phyloP scores from a whole-genome alignment of 2,113 vertebrate species.

The Turnix velox region DNA sequence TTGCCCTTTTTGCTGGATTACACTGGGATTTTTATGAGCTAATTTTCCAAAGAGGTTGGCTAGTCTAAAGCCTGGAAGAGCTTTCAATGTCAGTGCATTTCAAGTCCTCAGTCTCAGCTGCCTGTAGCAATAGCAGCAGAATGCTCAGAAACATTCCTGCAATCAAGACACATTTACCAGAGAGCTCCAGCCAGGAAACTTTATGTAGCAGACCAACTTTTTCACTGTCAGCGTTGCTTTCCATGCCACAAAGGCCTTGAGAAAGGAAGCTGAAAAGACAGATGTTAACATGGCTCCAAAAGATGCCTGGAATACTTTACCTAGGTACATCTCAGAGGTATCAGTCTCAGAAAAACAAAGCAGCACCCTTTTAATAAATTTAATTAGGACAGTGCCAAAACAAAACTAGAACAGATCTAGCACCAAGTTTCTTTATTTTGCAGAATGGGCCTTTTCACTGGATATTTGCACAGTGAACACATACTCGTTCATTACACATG shows the following conservation, averaged over 20 bases:
- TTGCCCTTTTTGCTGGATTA: background rate
- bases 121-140: slow-evolving; percentile 34
- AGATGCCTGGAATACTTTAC: background rate
- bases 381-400: background rate
- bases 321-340: background rate
- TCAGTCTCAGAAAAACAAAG: background rate
- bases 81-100: background rate
- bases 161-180: slow-evolving; percentile 31
- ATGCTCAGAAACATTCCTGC: background rate
- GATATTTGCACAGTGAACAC: background rate
- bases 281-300: background rate
- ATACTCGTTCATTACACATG: background rate
- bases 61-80: slow-evolving; percentile 32
- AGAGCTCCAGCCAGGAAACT: slow-evolving; percentile 41
- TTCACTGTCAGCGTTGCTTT: slow-evolving; percentile 1
- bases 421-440: background rate
- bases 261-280: slow-evolving; percentile 33
- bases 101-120: background rate
- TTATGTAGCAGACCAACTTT: background rate
- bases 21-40: slow-evolving; percentile 14
- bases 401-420: background rate
- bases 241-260: slow-evolving; percentile 7
- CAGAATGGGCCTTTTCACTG: background rate
- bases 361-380: background rate
- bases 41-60: slow-evolving; percentile 43